phyloP scores from a whole-genome alignment of 2,888 invertebrate genomes.

The Aquatica leii region DNA sequence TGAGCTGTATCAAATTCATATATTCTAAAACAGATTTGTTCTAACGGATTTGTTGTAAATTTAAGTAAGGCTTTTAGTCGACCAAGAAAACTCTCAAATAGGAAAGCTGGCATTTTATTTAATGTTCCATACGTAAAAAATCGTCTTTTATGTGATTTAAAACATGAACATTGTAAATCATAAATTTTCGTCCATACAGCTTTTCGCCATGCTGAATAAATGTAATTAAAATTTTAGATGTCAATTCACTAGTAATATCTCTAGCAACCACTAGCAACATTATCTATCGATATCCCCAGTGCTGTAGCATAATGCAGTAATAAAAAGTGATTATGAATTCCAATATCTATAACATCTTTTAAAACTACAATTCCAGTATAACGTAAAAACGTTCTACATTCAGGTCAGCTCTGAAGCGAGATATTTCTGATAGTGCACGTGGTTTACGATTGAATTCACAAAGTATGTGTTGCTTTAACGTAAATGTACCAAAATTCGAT shows the following conservation, averaged over 20 bases:
- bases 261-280: conserved; percentile 1
- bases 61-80: neutral
- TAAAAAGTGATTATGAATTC: conserved; percentile 24
- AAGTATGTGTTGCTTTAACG: no score
- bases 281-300: conserved; percentile 2
- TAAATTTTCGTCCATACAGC: neutral
- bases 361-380: conserved; percentile 34
- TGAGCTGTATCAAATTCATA: neutral
- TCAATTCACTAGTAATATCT: conserved; percentile 2
- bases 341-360: conserved; percentile 23
- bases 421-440: conserved; percentile 29
- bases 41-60: neutral
- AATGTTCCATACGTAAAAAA: neutral
- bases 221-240: neutral
- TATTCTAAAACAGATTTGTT: neutral
- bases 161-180: neutral
- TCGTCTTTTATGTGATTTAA: neutral
- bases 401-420: conserved; percentile 39
- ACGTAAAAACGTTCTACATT: conserved; percentile 30
- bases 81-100: neutral
- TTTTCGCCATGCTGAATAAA: neutral
- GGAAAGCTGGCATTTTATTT: neutral
- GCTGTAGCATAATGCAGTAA: neutral
- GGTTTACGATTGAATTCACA: conserved; percentile 32
- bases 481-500: no score